Percentiles rank a stretch among this genome's conserved stretches.
These are phyloP conservation scores for Bombus fervidus DNA, from an alignment of 1,140 invertebrate species.

Conservation along the genomic window DNA sequence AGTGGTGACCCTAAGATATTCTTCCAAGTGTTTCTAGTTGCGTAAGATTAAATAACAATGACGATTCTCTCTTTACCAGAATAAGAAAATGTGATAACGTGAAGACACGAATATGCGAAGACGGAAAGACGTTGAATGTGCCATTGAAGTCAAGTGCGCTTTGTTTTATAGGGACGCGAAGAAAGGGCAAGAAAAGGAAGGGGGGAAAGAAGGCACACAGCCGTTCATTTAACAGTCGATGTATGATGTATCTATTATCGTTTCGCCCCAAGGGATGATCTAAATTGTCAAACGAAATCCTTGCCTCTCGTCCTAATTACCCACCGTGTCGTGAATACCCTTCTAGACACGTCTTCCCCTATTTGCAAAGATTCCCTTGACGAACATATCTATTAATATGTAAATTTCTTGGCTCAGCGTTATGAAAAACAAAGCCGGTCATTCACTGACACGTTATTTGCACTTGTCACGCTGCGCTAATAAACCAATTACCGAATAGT, in stretches of 20 bases:
- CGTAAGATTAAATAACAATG: background rate
- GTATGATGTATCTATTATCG: conserved; percentile 19
- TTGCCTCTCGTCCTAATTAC: conserved; percentile 25
- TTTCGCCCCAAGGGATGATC: conserved; percentile 49
- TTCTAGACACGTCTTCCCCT: conserved; percentile 56
- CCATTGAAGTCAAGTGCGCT: conserved; percentile 57
- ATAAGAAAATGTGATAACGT: background rate
- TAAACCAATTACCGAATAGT: conserved; percentile 3
- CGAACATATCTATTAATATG: conserved; percentile 75
- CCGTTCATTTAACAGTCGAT: background rate
- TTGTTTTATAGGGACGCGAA: conserved; percentile 70
- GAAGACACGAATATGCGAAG: conserved; percentile 8
- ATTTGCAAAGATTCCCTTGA: conserved; percentile 58
- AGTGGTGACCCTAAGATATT: conserved; percentile 21
- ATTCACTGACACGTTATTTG: conserved; percentile 60
- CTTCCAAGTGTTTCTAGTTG: background rate
- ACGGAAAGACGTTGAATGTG: conserved; percentile 60
- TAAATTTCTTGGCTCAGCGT: conserved; percentile 63
- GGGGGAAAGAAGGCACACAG: background rate
- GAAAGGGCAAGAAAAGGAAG: conserved; percentile 32
- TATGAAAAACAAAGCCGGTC: conserved; percentile 67
- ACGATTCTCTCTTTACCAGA: background rate
- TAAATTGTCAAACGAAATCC: conserved; percentile 69
- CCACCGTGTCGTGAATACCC: conserved; percentile 37
- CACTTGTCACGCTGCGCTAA: conserved; percentile 65